A percentile compares a stretch with the other conserved stretches of the same genome.
Evolutionary conservation across 1,140 invertebrate genomes (phyloP).

Genomic region (Drosophila varians): DNA sequence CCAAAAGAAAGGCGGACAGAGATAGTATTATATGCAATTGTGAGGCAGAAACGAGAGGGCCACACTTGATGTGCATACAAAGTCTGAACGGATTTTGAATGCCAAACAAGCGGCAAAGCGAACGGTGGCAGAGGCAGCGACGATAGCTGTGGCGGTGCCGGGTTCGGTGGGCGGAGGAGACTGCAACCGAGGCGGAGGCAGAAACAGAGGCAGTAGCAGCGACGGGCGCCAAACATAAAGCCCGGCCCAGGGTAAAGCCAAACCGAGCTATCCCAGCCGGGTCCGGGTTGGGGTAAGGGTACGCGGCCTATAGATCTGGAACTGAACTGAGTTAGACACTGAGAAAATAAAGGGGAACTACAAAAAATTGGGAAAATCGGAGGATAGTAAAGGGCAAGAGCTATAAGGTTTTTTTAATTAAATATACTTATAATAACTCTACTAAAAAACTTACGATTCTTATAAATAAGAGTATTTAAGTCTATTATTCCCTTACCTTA

Average conservation of each 20-base stretch:
- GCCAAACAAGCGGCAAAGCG: slow-evolving; percentile 74
- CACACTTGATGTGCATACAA: slow-evolving; percentile 71
- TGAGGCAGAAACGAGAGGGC: slow-evolving; percentile 61
- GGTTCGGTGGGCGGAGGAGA: background rate
- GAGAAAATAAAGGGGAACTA: background rate
- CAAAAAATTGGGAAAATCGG: background rate
- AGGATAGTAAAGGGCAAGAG: no score
- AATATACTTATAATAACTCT: background rate
- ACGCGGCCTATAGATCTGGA: slow-evolving; percentile 20
- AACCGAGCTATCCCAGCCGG: slow-evolving; percentile 33
- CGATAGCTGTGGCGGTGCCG: background rate
- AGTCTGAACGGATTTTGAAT: slow-evolving; percentile 82
- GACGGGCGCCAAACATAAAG: slow-evolving; percentile 45
- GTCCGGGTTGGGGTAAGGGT: background rate
- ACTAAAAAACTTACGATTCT: no score
- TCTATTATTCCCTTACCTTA: no score
- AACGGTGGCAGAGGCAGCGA: slow-evolving; percentile 17
- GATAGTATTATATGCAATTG: slow-evolving; percentile 56
- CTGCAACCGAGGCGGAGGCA: background rate
- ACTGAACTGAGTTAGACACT: slow-evolving; percentile 19
- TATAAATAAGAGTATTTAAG: no score
- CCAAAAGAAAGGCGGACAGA: slow-evolving; percentile 41
- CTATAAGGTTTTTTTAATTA: no score
- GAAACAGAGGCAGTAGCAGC: background rate
- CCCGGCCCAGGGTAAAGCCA: slow-evolving; percentile 43